Evolutionary conservation across 2,797 vertebrate genomes (phyloP), one percentile per base, ranked within the genome.

Genomic region (Taenioides sp.): DNA sequence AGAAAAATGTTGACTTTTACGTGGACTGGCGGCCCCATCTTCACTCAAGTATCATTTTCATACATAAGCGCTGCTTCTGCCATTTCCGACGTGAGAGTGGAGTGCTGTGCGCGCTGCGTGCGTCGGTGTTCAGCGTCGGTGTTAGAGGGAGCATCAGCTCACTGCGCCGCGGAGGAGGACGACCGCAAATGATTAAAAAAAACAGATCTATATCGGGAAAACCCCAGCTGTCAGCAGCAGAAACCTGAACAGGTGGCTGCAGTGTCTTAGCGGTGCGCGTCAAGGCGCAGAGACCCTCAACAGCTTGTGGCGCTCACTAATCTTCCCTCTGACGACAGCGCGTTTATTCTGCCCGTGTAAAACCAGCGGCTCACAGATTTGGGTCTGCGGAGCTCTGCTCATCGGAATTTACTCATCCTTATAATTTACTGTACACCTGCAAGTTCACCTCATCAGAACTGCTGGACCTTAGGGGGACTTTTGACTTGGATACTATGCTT

Each of bases 181-280:
- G 72, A 79, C 77, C 76, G 86, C 80, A 34, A 70, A 74, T 71
- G 70, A 80, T 77, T 76, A 37, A 83, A 84, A 84, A 59, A 84
- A 88, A 86, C 76, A 79, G 50, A 85, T 88, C 91, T 91, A 92
- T 91, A 92, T 91, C 71, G 65, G 86, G 84, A 87, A 73, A 83
- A 52, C 71, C 79, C 84, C 84, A 87, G 86, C 90, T 88, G 90
- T 89, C 89, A 81, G 86, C 74, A 59, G 79, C 86, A 81, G 84
- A 86, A 89, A 89, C 86, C 87, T 88, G 89, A 92, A 89, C 93
- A 93, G 92, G 93, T 93, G 92, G 88, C 84, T 74, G 67, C 82
- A 2, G 67, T 77, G 73, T 80, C 83, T 80, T 67, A 78, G 77
- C 71, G 18, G 64, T 37, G 18, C 71, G 81, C 85, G 84, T 86